These are phyloP conservation scores for Drosophila navojoa DNA, from an alignment of 1,140 invertebrate genomes.

Conservation along the genomic window DNA sequence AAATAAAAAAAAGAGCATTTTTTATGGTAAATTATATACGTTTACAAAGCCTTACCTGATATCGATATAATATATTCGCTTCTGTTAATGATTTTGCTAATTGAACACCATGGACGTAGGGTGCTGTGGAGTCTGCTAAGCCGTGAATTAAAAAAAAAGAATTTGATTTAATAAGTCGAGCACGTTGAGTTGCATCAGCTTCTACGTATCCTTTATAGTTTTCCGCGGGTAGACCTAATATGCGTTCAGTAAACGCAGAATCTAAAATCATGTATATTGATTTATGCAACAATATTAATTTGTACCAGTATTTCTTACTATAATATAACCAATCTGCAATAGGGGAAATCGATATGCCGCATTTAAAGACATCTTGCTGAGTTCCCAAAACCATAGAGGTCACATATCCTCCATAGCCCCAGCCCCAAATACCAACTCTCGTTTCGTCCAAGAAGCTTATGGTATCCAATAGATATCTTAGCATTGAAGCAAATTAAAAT, in stretches of 20 bases:
- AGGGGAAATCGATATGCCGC: slow-evolving; percentile 96
- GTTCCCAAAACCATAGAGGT: slow-evolving; percentile 94
- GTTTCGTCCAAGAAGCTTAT: slow-evolving; percentile 93
- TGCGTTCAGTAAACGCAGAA: slow-evolving; percentile 96
- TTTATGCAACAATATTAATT: not conserved
- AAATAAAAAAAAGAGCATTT: slow-evolving; percentile 15
- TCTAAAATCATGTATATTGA: slow-evolving; percentile 86
- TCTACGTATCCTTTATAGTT: slow-evolving; percentile 97
- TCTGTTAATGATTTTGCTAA: slow-evolving; percentile 94
- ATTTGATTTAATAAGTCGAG: slow-evolving; percentile 92
- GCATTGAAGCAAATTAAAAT: slow-evolving; percentile 65
- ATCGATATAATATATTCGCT: slow-evolving; percentile 93
- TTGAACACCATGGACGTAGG: slow-evolving; percentile 95
- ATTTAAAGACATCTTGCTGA: slow-evolving; percentile 94
- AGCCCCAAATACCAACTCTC: slow-evolving; percentile 96
- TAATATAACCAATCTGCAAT: slow-evolving; percentile 98
- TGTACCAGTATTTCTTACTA: slow-evolving; percentile 87
- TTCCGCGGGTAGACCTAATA: slow-evolving; percentile 93
- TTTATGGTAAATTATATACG: not conserved
- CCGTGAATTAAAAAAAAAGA: slow-evolving; percentile 95
- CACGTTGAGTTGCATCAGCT: slow-evolving; percentile 93
- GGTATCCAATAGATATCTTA: slow-evolving; percentile 91
- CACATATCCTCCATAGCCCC: slow-evolving; percentile 98
- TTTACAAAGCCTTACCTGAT: slow-evolving; percentile 88
- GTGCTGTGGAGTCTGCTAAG: slow-evolving; percentile 93